These are phyloP conservation scores for Pica pica DNA, from an alignment of 2,113 vertebrate species.

Conservation along the genomic window DNA sequence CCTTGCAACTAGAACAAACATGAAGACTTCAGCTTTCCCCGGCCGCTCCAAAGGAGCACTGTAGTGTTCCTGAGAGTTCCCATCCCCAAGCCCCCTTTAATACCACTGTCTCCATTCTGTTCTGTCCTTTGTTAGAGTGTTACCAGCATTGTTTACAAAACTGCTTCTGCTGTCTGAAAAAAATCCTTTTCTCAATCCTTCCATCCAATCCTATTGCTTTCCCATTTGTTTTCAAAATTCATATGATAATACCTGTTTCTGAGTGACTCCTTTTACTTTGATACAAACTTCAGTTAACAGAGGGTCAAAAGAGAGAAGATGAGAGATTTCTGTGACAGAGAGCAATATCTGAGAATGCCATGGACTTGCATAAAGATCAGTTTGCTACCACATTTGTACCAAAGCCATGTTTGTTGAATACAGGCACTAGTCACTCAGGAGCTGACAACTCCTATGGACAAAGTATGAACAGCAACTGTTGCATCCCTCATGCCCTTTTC, in stretches of 20 bases:
- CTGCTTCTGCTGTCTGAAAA: not conserved
- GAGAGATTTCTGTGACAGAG: not conserved
- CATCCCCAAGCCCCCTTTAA: fast-evolving
- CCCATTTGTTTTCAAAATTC: not conserved
- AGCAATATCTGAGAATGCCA: not conserved
- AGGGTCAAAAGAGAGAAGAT: not conserved
- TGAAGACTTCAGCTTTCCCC: not conserved
- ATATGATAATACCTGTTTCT: not conserved
- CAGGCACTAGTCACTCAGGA: not conserved
- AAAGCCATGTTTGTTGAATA: not conserved
- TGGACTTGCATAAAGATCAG: not conserved
- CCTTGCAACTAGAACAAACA: not conserved
- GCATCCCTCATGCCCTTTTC: not conserved
- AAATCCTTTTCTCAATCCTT: not conserved
- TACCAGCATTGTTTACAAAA: not conserved
- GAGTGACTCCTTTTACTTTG: not conserved
- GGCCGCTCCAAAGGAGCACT: not conserved
- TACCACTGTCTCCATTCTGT: not conserved
- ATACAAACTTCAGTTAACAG: not conserved
- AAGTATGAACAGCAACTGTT: not conserved
- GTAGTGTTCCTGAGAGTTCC: not conserved
- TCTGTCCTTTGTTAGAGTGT: not conserved
- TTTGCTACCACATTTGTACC: not conserved
- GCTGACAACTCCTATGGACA: not conserved
- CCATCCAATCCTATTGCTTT: not conserved